Base-by-base conservation (phyloP, 2,113 vertebrate genomes). In the Chrysemys picta region DNA sequence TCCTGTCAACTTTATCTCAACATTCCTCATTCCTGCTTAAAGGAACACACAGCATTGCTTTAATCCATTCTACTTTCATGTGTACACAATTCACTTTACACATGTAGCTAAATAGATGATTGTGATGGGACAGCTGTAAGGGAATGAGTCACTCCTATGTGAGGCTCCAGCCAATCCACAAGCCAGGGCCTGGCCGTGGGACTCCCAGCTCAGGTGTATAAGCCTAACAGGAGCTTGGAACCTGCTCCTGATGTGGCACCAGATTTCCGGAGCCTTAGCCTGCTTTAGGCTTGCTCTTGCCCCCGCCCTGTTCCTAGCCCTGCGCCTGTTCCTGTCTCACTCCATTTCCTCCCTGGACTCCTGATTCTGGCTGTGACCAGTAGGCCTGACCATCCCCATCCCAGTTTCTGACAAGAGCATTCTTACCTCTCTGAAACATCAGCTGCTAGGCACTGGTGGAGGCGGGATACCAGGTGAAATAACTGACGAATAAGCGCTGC, bases 381-480 rank as follows among this genome's bases (percentile, higher is more conserved):
- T 72, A 38, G 14, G 8, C n/a, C 2, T 72, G n/a, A 72, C 35
- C 19, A 22, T 72, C 65, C 65, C 19, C 65, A 72, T 72, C n/a
- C 17, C 62, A 69, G 65, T 21, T 6, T 2, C 65, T 72, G 65
- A 38, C 9, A 72, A 21, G n/a, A 72, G n/a, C n/a, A 38, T 72
- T 38, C 65, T 38, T 10, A 22, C n/a, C 21, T 85, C 90, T 91
- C 90, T 89, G 65, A 91, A 94, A 85, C 22, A 84, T 22, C 89
- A 92, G 80, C 27, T 59, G 75, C 80, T 89, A 93, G 93, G 84
- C 50, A 59, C 88, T 93, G 91, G 49, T 82, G 93, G 31, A 87
- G 93, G 80, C 57, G 82, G n/a, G 22, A 35, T 94, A 69, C 86
- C 59, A 89, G 80, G n/a, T 87, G 85, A 91, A 92, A 84, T 89